Evolutionary conservation across 2,888 invertebrate species (phyloP), one percentile per base, ranked within the genome.

Genomic region (Parnassius apollo): DNA sequence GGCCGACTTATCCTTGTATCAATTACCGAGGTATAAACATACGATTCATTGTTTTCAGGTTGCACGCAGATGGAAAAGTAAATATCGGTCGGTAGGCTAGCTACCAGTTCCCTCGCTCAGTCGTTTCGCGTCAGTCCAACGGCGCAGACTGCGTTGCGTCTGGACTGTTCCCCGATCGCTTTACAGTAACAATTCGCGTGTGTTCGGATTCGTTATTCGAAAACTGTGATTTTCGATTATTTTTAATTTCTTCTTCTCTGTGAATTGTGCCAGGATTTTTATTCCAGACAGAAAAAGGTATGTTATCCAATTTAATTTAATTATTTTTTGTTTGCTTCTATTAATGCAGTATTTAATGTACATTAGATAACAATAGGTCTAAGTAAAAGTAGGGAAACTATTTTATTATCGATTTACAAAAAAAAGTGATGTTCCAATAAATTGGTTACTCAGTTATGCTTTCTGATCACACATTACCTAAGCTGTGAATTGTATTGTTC

Each of bases 181-280:
- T 61, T 50, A 12, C 9, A 61, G 59, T 65, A 60, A 59, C 67
- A 62, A 80, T 80, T 66, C 88, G 88, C 84, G 88, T 78, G 87
- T 88, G 87, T 77, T 76, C 75, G 75, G 76, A 76, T 74, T 77
- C 75, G 69, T 75, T 78, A 78, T 64, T 74, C 57, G 57, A 68
- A 70, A 69, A 67, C 63, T 71, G 81, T 80, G 83, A 49, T 74
- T 72, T 83, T 74, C 13, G 9, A 76, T 78, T 76, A 75, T 78
- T 82, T 78, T 76, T 69, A 74, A 75, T 75, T 74, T 73, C 70
- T 73, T 72, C 68, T 55, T 60, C 64, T 72, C 72, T 81, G 84
- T 86, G 87, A 72, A 70, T 68, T 81, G 82, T 84, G 82, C 79
- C 75, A 82, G 88, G 87, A 88, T 88, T 87, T 59, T 82, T 52